phyloP scores from a whole-genome alignment of 1,140 invertebrate genomes.

The Drosophila persimilis region DNA sequence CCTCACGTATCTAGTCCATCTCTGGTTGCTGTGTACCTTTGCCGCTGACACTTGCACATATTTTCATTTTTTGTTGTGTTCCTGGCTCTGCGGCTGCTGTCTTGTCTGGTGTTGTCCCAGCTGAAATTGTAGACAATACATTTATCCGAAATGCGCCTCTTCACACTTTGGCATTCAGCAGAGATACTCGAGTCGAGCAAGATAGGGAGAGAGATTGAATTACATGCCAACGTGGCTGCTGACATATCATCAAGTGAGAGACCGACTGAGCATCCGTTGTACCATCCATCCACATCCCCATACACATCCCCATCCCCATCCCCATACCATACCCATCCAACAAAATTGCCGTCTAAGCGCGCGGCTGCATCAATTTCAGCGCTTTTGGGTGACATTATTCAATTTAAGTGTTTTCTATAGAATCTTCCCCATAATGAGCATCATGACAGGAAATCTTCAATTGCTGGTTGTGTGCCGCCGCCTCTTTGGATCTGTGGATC shows the following conservation, averaged over 20 bases:
- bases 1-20: background rate
- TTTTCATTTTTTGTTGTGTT: slow-evolving; percentile 18
- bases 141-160: slow-evolving; percentile 46
- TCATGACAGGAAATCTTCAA: slow-evolving; percentile 69
- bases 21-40: slow-evolving; percentile 7
- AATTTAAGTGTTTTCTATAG: slow-evolving; percentile 63
- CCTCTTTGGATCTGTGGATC: slow-evolving; percentile 23
- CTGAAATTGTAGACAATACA: slow-evolving; percentile 53
- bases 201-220: slow-evolving; percentile 41
- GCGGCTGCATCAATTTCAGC: slow-evolving; percentile 51
- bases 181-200: slow-evolving; percentile 1
- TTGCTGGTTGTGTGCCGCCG: slow-evolving; percentile 11
- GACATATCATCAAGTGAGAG: slow-evolving; percentile 54
- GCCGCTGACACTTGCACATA: slow-evolving; percentile 27
- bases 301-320: no score
- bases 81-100: slow-evolving; percentile 2
- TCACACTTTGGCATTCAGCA: slow-evolving; percentile 55
- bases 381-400: slow-evolving; percentile 72
- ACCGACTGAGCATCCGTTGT: slow-evolving; percentile 44
- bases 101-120: slow-evolving; percentile 5
- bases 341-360: slow-evolving; percentile 52
- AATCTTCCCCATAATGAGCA: slow-evolving; percentile 47
- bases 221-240: slow-evolving; percentile 58
- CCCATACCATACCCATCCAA: slow-evolving; percentile 7
- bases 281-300: slow-evolving; percentile 10